Evolutionary conservation across 2,797 vertebrate genomes (phyloP).

Genomic region (Mergus octosetaceus): DNA sequence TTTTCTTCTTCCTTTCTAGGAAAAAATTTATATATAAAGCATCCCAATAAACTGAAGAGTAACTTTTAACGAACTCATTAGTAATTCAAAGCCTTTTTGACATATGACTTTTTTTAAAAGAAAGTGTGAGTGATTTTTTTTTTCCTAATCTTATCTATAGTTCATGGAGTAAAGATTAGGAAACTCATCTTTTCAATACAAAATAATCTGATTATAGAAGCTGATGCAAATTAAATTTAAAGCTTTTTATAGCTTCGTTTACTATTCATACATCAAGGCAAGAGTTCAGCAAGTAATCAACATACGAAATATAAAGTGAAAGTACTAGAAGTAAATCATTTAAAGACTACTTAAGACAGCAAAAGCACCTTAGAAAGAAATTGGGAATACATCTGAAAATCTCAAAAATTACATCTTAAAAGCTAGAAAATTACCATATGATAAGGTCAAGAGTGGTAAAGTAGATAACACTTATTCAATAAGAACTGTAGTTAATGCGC

Average conservation of each 20-base stretch:
- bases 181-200: not conserved
- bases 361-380: slow-evolving; percentile 64
- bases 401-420: slow-evolving; percentile 60
- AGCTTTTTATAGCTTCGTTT: slow-evolving; percentile 57
- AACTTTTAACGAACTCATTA: not conserved
- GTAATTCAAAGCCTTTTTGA: not conserved
- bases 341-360: slow-evolving; percentile 56
- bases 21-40: not conserved
- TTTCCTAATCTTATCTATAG: not conserved
- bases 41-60: not conserved
- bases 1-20: not conserved
- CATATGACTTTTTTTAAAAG: not conserved
- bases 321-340: slow-evolving; percentile 55
- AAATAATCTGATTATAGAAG: slow-evolving; percentile 12
- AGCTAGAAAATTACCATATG: slow-evolving; percentile 51
- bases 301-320: slow-evolving; percentile 41
- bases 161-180: not conserved
- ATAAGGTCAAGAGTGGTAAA: slow-evolving; percentile 70
- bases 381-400: slow-evolving; percentile 34
- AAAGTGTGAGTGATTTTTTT: not conserved
- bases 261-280: slow-evolving; percentile 52
- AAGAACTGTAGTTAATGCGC: slow-evolving; percentile 29
- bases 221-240: slow-evolving; percentile 52
- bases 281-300: slow-evolving; percentile 56
- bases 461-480: slow-evolving; percentile 53